phyloP scores from a whole-genome alignment of 2,797 vertebrate species.

The Pipistrellus nathusii region DNA sequence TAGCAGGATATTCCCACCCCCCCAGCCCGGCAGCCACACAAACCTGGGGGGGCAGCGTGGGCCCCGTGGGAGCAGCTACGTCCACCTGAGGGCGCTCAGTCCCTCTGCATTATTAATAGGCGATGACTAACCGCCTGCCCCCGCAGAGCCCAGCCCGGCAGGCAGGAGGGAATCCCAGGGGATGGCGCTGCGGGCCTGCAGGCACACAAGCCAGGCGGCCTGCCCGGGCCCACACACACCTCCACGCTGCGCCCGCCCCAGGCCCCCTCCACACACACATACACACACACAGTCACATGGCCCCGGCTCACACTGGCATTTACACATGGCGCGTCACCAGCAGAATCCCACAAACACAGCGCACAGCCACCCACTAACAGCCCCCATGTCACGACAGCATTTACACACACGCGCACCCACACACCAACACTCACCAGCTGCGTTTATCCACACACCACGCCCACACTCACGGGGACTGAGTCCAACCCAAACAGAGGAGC shows the following conservation, averaged over 20 bases:
- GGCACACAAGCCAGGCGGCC: neutral
- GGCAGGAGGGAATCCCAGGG: constrained; percentile 76
- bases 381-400: constrained; percentile 79
- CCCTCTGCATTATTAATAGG: constrained; percentile 82
- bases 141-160: constrained; percentile 49
- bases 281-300: neutral
- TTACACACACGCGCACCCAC: constrained; percentile 76
- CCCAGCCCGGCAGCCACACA: neutral
- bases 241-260: neutral
- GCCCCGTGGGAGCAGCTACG: constrained; percentile 58
- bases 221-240: neutral
- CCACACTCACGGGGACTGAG: constrained; percentile 16
- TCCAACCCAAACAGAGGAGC: constrained; percentile 63
- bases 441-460: constrained; percentile 68
- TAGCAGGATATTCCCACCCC: no score
- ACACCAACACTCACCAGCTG: constrained; percentile 74
- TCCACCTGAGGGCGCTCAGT: constrained; percentile 71
- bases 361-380: constrained; percentile 68
- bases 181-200: constrained; percentile 39
- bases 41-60: neutral
- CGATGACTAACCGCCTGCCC: constrained; percentile 75
- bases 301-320: neutral
- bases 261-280: neutral
- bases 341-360: constrained; percentile 55
- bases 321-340: neutral